Base-by-base conservation (phyloP, 2,888 invertebrate species). In the Sialis fuliginosa region DNA sequence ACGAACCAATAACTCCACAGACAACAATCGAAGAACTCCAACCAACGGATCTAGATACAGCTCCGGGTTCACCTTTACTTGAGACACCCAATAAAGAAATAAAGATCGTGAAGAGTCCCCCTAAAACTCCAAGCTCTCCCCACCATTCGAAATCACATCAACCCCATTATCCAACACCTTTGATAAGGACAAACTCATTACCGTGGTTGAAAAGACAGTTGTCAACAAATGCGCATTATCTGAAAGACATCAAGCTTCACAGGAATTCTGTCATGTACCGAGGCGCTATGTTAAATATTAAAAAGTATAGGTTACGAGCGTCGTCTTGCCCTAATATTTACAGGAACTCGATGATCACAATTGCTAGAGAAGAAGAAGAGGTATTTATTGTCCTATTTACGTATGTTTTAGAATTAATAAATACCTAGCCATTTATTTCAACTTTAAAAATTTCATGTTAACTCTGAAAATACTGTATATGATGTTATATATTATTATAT, bases 301-400 rank as follows among this genome's bases (percentile, higher is more conserved):
- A 81, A 56, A 77, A 83, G 52, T 90, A 90, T 62, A 74, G 81
- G 47, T 65, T 90, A 49, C 74, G 84, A 51, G 89, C 91, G 1
- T 88, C 87, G 3, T 91, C 91, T 41, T 92, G 92, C 62, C 93
- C 93, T 0, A 84, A 93, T 64, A 88, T 93, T 56, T 88, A 80
- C 59, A 75, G 84, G 55, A 87, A 87, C 60, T 88, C 87, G n/a
- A 87, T 88, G 83, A 82, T 84, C 43, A 84, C 86, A 4, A 75
- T 89, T 45, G 77, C 80, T 43, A 79, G 80, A 54, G 81, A 84
- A 57, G 76, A 77, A 57, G 74, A 76, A 59, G 83, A 85, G 72
- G 86, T 86, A 64, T 66, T 63, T 45, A 32, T 41, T 41, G 31
- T 32, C 32, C 45, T 31, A 9, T 35, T 35, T 8, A 9, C 2